Conservation (phyloP, 2,797 vertebrate species). For the Phalanger gymnotis region DNA sequence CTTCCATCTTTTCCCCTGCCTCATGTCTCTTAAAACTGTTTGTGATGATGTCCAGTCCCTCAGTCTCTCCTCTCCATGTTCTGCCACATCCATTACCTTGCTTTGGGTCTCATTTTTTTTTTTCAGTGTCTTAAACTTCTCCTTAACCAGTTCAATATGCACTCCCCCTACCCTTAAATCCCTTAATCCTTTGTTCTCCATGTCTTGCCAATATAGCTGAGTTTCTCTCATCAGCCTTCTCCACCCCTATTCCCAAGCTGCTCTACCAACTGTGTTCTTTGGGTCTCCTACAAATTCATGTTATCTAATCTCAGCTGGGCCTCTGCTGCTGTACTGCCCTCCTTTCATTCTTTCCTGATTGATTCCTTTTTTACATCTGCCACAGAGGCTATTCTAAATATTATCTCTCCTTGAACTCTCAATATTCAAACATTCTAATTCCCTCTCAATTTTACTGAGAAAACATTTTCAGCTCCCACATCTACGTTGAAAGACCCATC, state of each 20-base stretch:
- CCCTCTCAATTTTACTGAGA: background rate
- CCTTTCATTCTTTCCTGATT: background rate
- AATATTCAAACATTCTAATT: background rate
- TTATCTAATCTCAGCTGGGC: background rate
- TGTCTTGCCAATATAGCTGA: background rate
- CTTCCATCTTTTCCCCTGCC: background rate
- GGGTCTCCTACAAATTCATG: background rate
- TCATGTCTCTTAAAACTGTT: background rate
- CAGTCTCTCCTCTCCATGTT: background rate
- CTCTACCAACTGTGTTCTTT: background rate
- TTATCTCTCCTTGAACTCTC: background rate
- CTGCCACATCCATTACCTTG: background rate
- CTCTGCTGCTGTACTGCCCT: background rate
- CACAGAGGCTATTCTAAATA: background rate
- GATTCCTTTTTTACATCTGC: background rate
- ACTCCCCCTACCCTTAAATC: background rate
- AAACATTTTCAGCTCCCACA: background rate
- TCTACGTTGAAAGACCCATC: background rate
- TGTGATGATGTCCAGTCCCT: background rate
- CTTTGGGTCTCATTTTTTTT: background rate
- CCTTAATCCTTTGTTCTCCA: background rate
- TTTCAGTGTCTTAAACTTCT: background rate
- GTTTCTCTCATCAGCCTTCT: background rate
- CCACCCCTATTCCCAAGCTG: background rate
- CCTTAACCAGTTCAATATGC: background rate